phyloP scores from a whole-genome alignment of 1,140 invertebrate genomes.

The Drosophila aff. region DNA sequence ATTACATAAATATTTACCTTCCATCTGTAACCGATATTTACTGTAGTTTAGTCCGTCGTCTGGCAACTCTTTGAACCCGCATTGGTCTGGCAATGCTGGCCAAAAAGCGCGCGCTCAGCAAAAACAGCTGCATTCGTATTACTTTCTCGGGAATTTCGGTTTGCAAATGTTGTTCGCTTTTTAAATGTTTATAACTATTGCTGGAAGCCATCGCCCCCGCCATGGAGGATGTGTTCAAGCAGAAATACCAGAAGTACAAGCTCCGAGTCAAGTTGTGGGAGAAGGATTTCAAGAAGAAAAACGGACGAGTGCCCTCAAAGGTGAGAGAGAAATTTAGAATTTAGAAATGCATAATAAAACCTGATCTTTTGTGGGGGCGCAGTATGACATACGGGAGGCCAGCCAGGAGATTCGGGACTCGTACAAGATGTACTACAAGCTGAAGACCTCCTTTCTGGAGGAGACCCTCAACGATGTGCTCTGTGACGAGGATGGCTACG shows the following conservation, averaged over 20 bases:
- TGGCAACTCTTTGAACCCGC: not conserved
- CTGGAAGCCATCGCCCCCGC: not conserved
- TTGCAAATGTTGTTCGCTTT: conserved; percentile 34
- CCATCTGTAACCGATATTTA: not conserved
- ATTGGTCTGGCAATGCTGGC: conserved; percentile 13
- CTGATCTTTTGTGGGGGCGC: not conserved
- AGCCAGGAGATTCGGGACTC: conserved; percentile 89
- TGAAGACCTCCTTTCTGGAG: conserved; percentile 91
- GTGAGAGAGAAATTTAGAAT: conserved; percentile 85
- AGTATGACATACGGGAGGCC: conserved; percentile 92
- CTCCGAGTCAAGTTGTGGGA: conserved; percentile 92
- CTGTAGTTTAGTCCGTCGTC: not conserved
- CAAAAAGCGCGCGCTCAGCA: conserved; percentile 37
- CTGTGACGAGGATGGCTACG: conserved; percentile 84
- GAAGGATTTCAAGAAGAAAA: conserved; percentile 89
- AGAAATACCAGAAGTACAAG: conserved; percentile 88
- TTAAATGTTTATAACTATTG: conserved; percentile 6
- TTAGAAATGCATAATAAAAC: not conserved
- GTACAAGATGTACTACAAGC: conserved; percentile 92
- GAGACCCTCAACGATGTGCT: conserved; percentile 87
- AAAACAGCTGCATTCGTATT: conserved; percentile 56
- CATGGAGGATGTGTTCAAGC: conserved; percentile 81
- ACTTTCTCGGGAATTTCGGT: conserved; percentile 1
- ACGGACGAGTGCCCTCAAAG: conserved; percentile 90
- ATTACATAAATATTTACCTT: not conserved